A percentile compares a stretch with the other conserved stretches of the same genome.
These are phyloP conservation scores for Lepilemur septentrionalis DNA, from an alignment of 2,797 vertebrate species.

Conservation along the genomic window DNA sequence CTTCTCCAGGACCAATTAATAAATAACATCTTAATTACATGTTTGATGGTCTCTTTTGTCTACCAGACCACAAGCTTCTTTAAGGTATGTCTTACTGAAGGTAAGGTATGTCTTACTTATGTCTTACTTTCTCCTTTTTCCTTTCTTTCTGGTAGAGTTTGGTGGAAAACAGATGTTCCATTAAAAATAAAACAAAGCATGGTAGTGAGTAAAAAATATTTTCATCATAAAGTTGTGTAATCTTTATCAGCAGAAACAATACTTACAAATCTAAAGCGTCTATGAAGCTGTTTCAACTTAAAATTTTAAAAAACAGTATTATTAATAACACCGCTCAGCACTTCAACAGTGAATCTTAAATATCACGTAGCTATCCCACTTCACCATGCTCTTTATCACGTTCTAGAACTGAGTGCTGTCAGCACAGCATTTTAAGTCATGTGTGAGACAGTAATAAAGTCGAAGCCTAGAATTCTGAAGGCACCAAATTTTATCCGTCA, in stretches of 20 bases:
- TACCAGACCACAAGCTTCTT: background rate
- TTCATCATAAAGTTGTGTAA: background rate
- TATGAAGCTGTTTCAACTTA: background rate
- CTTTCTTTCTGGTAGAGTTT: background rate
- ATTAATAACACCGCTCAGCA: background rate
- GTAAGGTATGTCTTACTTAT: too few species aligned
- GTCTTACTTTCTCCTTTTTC: background rate
- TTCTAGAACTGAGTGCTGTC: background rate
- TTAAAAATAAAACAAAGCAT: background rate
- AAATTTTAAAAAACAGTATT: background rate
- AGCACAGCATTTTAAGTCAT: background rate
- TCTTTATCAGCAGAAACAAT: constrained; percentile 15
- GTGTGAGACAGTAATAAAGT: background rate
- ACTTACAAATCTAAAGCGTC: background rate
- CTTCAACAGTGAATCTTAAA: background rate
- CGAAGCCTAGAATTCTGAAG: background rate
- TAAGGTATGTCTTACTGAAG: too few species aligned
- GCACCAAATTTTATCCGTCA: background rate
- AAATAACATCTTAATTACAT: constrained; percentile 2
- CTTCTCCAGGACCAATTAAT: background rate
- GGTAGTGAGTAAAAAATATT: background rate
- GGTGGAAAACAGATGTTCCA: background rate
- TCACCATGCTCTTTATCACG: background rate
- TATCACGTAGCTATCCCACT: too few species aligned
- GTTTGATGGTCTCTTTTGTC: background rate